Conservation (phyloP, 2,797 vertebrate species). For the Dicrostonyx torquatus region DNA sequence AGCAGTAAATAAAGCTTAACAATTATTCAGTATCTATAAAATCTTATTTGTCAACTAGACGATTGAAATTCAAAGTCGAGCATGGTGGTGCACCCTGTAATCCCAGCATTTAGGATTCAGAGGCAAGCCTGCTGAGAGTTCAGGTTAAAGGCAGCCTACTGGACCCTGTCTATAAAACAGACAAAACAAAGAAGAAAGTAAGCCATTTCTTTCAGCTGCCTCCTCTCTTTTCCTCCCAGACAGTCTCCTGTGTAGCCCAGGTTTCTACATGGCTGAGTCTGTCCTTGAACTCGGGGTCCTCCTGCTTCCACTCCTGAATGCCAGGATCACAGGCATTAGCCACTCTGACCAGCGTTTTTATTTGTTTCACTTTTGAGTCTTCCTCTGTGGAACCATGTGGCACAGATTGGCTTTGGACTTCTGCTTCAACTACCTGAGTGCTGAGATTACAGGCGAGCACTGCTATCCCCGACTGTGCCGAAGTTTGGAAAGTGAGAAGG, state of each 20-base stretch:
- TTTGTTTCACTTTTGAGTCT: not conserved
- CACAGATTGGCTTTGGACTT: not conserved
- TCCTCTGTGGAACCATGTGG: not conserved
- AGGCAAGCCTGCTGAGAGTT: not conserved
- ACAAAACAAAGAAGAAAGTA: not conserved
- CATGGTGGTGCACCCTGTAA: not conserved
- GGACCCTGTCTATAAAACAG: not conserved
- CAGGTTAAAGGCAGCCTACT: not conserved
- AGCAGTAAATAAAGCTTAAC: not conserved
- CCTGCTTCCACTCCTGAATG: not conserved
- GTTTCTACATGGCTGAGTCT: not conserved
- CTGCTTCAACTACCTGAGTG: not conserved
- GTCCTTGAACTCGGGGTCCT: not conserved
- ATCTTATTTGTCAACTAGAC: not conserved
- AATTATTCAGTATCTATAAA: conserved; percentile 1
- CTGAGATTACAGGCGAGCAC: not conserved
- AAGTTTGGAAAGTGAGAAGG: not conserved
- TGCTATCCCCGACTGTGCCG: not conserved
- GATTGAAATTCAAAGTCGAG: not conserved
- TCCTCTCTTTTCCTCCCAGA: not conserved
- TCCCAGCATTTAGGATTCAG: not conserved
- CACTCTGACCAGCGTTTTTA: not conserved
- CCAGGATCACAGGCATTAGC: not conserved
- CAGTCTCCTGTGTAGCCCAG: not conserved
- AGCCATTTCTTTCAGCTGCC: not conserved